Percentiles rank a stretch among this genome's conserved stretches.
Evolutionary conservation across 2,113 vertebrate species (phyloP).

Genomic region (Plotosus lineatus): DNA sequence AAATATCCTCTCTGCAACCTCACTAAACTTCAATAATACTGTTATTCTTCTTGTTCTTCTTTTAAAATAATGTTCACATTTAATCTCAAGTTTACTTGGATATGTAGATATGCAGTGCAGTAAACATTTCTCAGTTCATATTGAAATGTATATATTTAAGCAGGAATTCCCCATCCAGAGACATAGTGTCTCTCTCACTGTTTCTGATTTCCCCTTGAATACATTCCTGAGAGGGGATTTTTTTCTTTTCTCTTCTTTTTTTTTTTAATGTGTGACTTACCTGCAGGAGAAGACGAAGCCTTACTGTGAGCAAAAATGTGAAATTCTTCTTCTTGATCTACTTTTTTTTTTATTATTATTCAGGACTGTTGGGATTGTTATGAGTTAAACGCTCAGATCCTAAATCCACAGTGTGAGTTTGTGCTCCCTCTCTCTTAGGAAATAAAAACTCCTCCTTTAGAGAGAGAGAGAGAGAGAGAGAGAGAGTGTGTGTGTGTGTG

Average conservation of each 20-base stretch:
- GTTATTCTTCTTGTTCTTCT: too few species aligned
- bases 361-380: neutral
- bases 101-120: too few species aligned
- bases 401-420: constrained; percentile 1
- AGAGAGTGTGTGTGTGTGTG: neutral
- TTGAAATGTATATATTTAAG: neutral
- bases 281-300: constrained; percentile 27
- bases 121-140: too few species aligned
- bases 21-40: too few species aligned
- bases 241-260: neutral
- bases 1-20: too few species aligned
- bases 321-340: neutral
- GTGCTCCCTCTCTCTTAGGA: neutral
- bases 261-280: constrained; percentile 23
- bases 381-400: neutral
- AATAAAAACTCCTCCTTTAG: constrained; percentile 23
- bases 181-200: neutral
- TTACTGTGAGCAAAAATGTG: neutral
- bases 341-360: neutral
- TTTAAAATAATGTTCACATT: too few species aligned
- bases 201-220: neutral
- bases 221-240: constrained; percentile 34
- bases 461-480: constrained; percentile 5
- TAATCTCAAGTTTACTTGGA: too few species aligned
- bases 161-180: constrained; percentile 2